Evolutionary conservation across 2,113 vertebrate genomes (phyloP), one percentile per base, ranked within the genome.

Genomic region (Triplophysa siluroides): DNA sequence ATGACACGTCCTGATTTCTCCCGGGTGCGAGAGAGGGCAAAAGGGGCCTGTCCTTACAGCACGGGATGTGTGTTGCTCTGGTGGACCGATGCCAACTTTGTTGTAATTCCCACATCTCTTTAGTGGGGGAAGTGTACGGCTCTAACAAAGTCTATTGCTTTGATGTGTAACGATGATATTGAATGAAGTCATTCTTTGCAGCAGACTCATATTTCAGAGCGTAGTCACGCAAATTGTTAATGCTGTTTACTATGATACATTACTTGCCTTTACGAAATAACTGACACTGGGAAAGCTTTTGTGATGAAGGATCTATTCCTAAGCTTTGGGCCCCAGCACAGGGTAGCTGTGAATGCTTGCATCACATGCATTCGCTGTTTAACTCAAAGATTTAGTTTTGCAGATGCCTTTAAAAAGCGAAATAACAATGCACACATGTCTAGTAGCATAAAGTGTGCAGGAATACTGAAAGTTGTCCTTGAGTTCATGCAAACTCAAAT

Each of bases 401-500:
- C 14, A 12, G 41, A 62, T 19, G 45, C 18, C 5, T 64, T 63
- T 13, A 18, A 76, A 33, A 29, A 29, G n/a, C 21, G 9, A 58
- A 58, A 58, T 58, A n/a, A 8, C 2, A 21, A 58, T 21, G 54
- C 26, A 19, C 7, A 5, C n/a, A 2, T 26, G 70, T 65, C 45
- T 14, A n/a, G 23, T 47, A 61, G 61, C 41, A 11, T 43, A 21
- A 14, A 54, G 13, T 21, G 52, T 8, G n/a, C 67, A 33, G 7
- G 38, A 24, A 61, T 68, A n/a, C 24, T 23, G 14, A 67, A 78
- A 64, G n/a, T 58, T 73, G 19, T 60, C 16, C 16, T 76, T 43
- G 60, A 71, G 64, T 38, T 41, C 29, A 6, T 62, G 26, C 74
- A 58, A 70, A n/a, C 62, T 63, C 60, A 67, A 76, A 85, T 83